Conservation (phyloP, 2,797 vertebrate species). For the Eulemur mongoz region DNA sequence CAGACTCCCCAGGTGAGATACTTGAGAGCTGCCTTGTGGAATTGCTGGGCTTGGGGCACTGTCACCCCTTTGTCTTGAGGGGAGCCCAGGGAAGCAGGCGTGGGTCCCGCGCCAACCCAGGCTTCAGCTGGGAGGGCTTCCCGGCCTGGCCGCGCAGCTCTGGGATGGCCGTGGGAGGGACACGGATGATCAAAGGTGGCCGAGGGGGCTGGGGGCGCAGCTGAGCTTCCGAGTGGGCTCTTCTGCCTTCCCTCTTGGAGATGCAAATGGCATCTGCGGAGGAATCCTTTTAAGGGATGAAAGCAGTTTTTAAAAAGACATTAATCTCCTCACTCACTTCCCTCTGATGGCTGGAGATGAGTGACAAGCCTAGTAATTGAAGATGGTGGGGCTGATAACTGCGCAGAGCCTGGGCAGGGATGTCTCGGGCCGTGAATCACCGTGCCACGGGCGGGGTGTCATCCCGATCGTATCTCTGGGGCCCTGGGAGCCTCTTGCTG, state of each 20-base stretch:
- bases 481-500: slow-evolving; percentile 34
- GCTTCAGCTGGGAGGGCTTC: not conserved
- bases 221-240: not conserved
- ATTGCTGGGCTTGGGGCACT: not conserved
- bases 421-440: slow-evolving; percentile 82
- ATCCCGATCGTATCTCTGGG: slow-evolving; percentile 70
- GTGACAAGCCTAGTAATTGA: slow-evolving; percentile 81
- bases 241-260: slow-evolving; percentile 48
- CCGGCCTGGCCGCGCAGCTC: not conserved
- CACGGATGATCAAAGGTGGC: not conserved
- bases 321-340: slow-evolving; percentile 73
- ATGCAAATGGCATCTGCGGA: slow-evolving; percentile 68
- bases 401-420: slow-evolving; percentile 73
- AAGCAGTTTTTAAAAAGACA: slow-evolving; percentile 80
- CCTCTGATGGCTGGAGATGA: slow-evolving; percentile 78
- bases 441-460: slow-evolving; percentile 74
- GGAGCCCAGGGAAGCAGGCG: not conserved
- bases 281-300: slow-evolving; percentile 76
- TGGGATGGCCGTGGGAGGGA: not conserved
- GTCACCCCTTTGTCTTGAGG: not conserved
- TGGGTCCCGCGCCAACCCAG: not conserved
- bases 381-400: slow-evolving; percentile 80
- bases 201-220: not conserved
- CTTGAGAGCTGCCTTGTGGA: not conserved
- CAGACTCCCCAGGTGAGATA: not conserved